These are phyloP conservation scores for Poecile montanus DNA, from an alignment of 2,797 vertebrate species.

Conservation along the genomic window DNA sequence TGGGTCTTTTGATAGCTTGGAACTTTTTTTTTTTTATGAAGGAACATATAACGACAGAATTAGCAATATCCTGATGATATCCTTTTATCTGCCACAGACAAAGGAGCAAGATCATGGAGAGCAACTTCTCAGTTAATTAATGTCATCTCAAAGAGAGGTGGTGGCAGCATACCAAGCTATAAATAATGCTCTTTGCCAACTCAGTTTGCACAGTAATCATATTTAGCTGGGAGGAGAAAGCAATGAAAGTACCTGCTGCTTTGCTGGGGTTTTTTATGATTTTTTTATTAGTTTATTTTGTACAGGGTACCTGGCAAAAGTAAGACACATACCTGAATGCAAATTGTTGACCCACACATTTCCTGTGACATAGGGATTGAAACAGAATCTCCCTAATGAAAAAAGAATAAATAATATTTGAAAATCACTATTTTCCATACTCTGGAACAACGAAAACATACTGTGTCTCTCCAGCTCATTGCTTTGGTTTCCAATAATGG, in stretches of 20 bases:
- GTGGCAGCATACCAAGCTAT: neutral
- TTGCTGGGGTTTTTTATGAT: neutral
- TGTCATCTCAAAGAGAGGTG: neutral
- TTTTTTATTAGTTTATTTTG: neutral
- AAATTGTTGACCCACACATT: conserved; percentile 67
- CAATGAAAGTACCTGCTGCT: neutral
- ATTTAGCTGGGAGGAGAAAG: neutral
- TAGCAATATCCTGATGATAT: conserved; percentile 4
- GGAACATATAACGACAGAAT: neutral
- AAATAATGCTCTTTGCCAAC: conserved; percentile 36
- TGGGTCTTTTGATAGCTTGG: neutral
- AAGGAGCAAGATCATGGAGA: neutral
- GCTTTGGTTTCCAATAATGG: neutral
- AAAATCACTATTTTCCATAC: neutral
- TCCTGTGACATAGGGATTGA: conserved; percentile 53
- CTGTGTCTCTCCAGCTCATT: neutral
- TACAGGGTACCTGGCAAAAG: neutral
- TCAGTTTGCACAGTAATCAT: neutral
- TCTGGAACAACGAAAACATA: neutral
- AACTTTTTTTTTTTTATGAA: neutral
- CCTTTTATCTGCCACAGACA: neutral
- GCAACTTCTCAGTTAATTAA: conserved; percentile 35
- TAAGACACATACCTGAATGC: conserved; percentile 71
- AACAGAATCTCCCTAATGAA: conserved; percentile 46
- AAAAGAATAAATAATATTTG: neutral